Evolutionary conservation across 2,113 vertebrate species (phyloP).

Genomic region (Melanerpes aurifrons): DNA sequence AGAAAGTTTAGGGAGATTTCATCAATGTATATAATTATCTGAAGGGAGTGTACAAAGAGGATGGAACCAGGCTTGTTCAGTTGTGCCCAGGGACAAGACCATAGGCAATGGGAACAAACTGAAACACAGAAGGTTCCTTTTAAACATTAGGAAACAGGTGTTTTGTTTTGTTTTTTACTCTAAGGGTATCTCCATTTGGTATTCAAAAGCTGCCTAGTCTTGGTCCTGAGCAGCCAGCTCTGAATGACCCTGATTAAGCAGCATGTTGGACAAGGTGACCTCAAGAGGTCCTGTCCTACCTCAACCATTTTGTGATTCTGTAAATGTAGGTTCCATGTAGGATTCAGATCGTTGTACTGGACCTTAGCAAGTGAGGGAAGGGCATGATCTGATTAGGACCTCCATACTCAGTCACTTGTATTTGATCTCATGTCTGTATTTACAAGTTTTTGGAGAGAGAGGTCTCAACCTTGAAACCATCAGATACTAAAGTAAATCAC

Average conservation of each 20-base stretch:
- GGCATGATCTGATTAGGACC: not conserved
- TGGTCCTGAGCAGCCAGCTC: not conserved
- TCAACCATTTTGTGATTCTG: not conserved
- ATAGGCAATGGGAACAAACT: not conserved
- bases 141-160: not conserved
- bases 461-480: not conserved
- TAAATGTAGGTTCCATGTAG: not conserved
- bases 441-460: not conserved
- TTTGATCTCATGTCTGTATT: not conserved
- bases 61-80: not conserved
- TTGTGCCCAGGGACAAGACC: not conserved
- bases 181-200: not conserved
- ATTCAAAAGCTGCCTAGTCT: not conserved
- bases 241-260: not conserved
- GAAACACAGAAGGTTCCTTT: not conserved
- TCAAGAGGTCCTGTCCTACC: not conserved
- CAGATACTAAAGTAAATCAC: not conserved
- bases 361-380: not conserved
- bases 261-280: not conserved
- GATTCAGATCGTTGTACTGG: not conserved
- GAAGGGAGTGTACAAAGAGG: not conserved
- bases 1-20: too few species aligned
- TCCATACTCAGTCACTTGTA: not conserved
- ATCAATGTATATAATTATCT: not conserved
- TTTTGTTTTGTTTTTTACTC: not conserved